Base-by-base conservation (phyloP, 1,140 invertebrate species). In the Pseudomyrmex gracilis region DNA sequence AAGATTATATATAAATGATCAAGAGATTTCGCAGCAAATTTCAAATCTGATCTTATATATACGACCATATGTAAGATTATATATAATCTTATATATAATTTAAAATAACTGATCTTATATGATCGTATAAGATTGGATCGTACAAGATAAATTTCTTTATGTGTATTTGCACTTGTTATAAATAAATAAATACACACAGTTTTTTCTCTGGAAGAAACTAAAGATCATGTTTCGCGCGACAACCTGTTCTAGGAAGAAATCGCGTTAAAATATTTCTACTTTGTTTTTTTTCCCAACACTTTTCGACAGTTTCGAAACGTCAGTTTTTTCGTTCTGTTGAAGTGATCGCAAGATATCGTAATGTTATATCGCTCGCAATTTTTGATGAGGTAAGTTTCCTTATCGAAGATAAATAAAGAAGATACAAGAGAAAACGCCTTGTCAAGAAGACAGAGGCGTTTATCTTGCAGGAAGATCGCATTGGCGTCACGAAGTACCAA, bases 331-430 rank as follows among this genome's bases (percentile, higher is more conserved):
- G 34, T 34, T 34, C 34, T 34, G 5, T 34, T 34, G 34, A 34
- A 34, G 20, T 45, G 34, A 60, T 51, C 58, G 43, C 20, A 10
- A 43, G 34, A n/a, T 70, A n/a, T n/a, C n/a, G 20, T 10, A 1
- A 10, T 17, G 34, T 55, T 55, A n/a, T 71, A 70, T 47, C 22
- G 47, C 24, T 1, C 12, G 43, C 12, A 70, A 80, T 80, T 70
- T 70, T 80, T 80, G 66, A 71, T 80, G 20, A 22, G 43, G 8
- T 49, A 80, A 80, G 66, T 80, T 80, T 80, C 76, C 34, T 47
- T 47, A 58, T 71, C 53, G n/a, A 7, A 45, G 66, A 58, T 80
- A 70, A 80, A 80, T 80, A 80, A 80, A 80, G 55, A 58, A 34
- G 5, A 34, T 34, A 34, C 34, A 34, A 34, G 34, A 34, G 34